Evolutionary conservation across 2,888 invertebrate species (phyloP), one percentile per base, ranked within the genome.

Genomic region (Elmis aenea): DNA sequence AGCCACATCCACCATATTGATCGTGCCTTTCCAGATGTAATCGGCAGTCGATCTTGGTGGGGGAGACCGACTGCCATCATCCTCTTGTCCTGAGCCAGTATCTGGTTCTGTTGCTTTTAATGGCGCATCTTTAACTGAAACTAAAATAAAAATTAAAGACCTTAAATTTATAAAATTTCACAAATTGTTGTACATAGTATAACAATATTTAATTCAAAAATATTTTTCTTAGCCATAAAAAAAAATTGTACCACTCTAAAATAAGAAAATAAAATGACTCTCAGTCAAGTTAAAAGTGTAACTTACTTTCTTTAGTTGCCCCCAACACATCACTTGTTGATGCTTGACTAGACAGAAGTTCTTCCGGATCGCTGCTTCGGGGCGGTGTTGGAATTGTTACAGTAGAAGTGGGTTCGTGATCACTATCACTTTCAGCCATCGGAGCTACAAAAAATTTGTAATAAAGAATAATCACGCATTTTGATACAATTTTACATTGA

Each of bases 1-100:
- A 0, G 91, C 86, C 1, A 93, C 88, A 58, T 94, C 94, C 3
- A 86, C 82, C 90, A 93, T 93, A 56, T 82, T 85, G 4, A 94
- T 81, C 46, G 80, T 82, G 1, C 94, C 94, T 40, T 81, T 82
- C 90, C 90, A 91, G 15, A 68, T 34, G 44, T 40, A 26, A 35
- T 50, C 2, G 59, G 54, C 27, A 26, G 57, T 56, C 16, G 58
- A 54, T 34, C 40, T 46, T 13, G 46, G 49, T 14, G 54, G 48
- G 3, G 61, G 59, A 1, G 60, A 55, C 8, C 33, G 45, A 13
- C 54, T 52, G 10, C 49, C 36, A 14, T 54, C 52, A 12, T 48
- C 51, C 3, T 41, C 42, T 10, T 16, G 22, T n/a, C n/a, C n/a
- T n/a, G n/a, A n/a, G n/a, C n/a, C 13, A 25, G 22, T n/a, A 30